Conservation (phyloP, 2,888 invertebrate species). For the Tryphoninae sp. region DNA sequence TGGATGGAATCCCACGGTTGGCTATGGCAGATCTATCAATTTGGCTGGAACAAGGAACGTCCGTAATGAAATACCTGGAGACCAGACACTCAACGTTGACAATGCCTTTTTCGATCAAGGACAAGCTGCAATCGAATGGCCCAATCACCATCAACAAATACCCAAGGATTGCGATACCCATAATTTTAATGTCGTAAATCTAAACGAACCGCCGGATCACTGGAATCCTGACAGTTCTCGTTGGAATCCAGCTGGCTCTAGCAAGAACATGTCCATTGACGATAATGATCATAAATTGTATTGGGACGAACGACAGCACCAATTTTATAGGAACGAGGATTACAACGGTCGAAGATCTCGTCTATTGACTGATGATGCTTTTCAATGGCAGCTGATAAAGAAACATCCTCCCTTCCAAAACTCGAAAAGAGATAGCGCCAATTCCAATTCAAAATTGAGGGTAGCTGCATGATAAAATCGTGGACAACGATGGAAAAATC, state of each 20-base stretch:
- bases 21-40: not conserved
- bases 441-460: not conserved
- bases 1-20: not conserved
- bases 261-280: not conserved
- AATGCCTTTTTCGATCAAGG: too few species aligned
- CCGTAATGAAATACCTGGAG: too few species aligned
- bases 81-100: too few species aligned
- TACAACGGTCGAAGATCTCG: not conserved
- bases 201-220: too few species aligned
- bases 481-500: not conserved
- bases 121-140: too few species aligned
- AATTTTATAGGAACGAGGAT: conserved; percentile 1
- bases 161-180: too few species aligned
- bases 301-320: not conserved
- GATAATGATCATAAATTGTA: not conserved
- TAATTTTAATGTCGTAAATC: too few species aligned
- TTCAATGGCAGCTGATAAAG: not conserved
- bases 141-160: too few species aligned
- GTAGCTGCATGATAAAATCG: not conserved
- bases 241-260: not conserved
- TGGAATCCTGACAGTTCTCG: not conserved
- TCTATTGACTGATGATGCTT: not conserved
- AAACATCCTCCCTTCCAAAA: not conserved
- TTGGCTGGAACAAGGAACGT: too few species aligned
- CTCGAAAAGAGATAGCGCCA: not conserved